Evolutionary conservation across 2,888 invertebrate genomes (phyloP).

Genomic region (Cephonodes hylas): DNA sequence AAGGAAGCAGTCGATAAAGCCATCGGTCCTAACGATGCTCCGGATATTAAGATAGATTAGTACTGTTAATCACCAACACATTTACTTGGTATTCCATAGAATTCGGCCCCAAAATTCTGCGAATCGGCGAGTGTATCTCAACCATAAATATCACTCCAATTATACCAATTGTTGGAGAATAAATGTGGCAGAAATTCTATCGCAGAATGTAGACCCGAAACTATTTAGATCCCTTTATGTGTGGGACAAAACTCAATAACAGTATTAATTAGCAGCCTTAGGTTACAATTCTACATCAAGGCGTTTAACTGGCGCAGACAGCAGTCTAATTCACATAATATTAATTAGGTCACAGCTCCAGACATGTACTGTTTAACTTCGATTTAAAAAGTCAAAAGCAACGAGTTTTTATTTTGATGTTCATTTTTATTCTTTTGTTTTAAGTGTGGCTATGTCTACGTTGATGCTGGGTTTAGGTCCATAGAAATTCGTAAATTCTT

Average conservation of each 20-base stretch:
- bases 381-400: neutral
- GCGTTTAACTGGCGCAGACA: neutral
- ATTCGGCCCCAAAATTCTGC: neutral
- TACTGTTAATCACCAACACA: neutral
- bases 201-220: neutral
- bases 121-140: neutral
- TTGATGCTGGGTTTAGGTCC: no score
- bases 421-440: no score
- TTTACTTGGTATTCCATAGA: neutral
- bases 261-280: constrained; percentile 2
- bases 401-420: no score
- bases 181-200: constrained; percentile 17
- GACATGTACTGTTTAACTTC: neutral
- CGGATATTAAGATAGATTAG: neutral
- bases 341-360: neutral
- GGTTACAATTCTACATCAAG: neutral
- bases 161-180: constrained; percentile 25
- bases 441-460: no score
- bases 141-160: constrained; percentile 20
- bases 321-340: neutral
- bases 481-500: no score
- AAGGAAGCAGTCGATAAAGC: neutral
- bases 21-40: neutral
- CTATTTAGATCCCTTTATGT: constrained; percentile 8
- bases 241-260: constrained; percentile 10